phyloP scores from a whole-genome alignment of 2,113 vertebrate species.

The Clarias macrocephalus region DNA sequence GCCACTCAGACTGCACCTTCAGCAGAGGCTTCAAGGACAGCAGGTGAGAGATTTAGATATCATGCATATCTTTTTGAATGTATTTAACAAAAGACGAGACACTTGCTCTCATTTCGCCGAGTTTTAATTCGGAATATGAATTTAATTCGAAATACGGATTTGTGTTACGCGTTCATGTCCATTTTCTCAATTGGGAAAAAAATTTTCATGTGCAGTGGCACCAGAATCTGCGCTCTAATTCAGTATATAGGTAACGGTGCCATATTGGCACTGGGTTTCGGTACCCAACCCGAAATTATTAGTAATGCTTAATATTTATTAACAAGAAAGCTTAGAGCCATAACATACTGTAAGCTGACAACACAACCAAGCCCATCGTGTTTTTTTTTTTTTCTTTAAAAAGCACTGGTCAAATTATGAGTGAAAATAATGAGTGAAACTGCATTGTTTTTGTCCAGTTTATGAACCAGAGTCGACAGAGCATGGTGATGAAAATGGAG shows the following conservation, averaged over 20 bases:
- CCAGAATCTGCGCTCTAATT: too few relatives aligned
- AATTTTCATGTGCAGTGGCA: too few relatives aligned
- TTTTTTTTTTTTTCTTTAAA: too few relatives aligned
- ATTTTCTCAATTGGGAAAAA: too few relatives aligned
- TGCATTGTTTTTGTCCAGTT: slow-evolving; percentile 73
- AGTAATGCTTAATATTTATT: background rate
- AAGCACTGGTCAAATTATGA: too few relatives aligned
- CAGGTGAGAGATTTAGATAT: slow-evolving; percentile 75
- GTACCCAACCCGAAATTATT: too few relatives aligned
- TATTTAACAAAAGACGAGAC: background rate
- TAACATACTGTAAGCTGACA: background rate
- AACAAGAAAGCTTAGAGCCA: background rate
- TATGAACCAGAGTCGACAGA: slow-evolving; percentile 90
- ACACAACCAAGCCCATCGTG: background rate
- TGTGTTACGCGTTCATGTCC: too few relatives aligned
- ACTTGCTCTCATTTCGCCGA: background rate
- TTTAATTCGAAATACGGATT: too few relatives aligned
- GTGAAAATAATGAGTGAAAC: background rate
- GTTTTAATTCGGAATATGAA: too few relatives aligned
- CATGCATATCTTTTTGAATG: background rate
- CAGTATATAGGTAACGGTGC: too few relatives aligned
- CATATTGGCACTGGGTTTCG: too few relatives aligned
- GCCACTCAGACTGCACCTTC: slow-evolving; percentile 90
- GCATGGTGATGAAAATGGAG: slow-evolving; percentile 88
- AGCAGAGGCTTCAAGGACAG: slow-evolving; percentile 94